Base-by-base conservation (phyloP, 2,797 vertebrate genomes). In the Myripristis jacobus region DNA sequence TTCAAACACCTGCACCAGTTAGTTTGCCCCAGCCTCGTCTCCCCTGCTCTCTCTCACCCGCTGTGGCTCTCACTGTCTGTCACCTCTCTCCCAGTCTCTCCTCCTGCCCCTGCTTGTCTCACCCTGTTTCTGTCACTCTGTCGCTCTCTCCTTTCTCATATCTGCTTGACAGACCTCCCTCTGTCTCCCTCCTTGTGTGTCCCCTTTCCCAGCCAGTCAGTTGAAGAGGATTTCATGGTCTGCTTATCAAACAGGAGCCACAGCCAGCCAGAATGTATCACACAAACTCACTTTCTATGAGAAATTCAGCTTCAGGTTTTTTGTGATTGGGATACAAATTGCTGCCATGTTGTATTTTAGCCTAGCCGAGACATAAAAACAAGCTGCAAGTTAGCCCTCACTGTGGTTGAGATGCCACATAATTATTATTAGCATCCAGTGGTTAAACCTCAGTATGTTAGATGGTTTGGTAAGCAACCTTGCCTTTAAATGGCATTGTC, bases 121-220 rank as follows among this genome's bases (percentile, higher is more conserved):
- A 27, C 69, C 59, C 58, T 2, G n/a, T 27, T 50, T 55, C 57
- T 54, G 51, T 29, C 27, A 29, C 27, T 41, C 66, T 13, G 50
- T 69, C 73, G 29, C 31, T 19, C 63, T 65, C 64, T 58, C 52
- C 36, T 56, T n/a, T 60, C 70, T 67, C 47, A 50, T 69, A 47
- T 70, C 57, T 79, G 47, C 73, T 50, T 79, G 70, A 85, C 66
- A 82, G 76, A 61, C 83, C 74, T 78, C 81, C 76, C 66, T 52
- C 58, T 29, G 72, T 73, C 75, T 80, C 24, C 70, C 75, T 58
- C 76, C 69, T 77, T 47, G 51, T 63, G 62, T 25, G 55, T 88
- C 69, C 79, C 66, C 69, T 73, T 70, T 80, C n/a, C 55, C 18
- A 18, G 55, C 75, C 70, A 41, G 54, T 22, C 63, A 21, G 51